phyloP scores from a whole-genome alignment of 2,113 vertebrate genomes.

The western clawed frog (Xenopus tropicalis) region DNA sequence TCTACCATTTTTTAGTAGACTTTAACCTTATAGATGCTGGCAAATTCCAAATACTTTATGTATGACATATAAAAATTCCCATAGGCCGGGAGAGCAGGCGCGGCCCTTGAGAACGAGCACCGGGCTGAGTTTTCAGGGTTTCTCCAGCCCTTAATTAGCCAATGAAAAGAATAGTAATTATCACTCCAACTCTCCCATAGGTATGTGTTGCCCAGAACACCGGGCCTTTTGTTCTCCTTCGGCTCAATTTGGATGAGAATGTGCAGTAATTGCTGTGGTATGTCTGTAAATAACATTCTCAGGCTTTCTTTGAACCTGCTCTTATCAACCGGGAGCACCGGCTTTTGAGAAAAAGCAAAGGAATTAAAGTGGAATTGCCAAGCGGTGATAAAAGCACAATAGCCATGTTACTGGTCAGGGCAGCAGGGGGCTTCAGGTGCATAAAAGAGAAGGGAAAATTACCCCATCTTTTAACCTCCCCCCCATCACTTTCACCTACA shows the following conservation, averaged over 20 bases:
- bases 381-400: background rate
- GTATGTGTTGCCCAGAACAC: slow-evolving; percentile 6
- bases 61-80: too few species aligned
- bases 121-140: background rate
- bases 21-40: too few species aligned
- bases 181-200: background rate
- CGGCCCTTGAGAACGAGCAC: background rate
- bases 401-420: background rate
- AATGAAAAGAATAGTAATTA: slow-evolving; percentile 1
- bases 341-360: background rate
- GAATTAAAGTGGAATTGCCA: background rate
- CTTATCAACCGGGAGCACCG: background rate
- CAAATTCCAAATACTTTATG: too few species aligned
- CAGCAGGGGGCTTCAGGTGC: background rate
- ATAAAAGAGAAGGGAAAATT: background rate
- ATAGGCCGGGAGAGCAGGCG: too few species aligned
- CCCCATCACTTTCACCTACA: background rate
- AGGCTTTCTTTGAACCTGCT: background rate
- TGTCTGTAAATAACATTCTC: background rate
- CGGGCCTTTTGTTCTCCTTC: background rate
- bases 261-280: background rate
- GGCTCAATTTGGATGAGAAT: background rate
- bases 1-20: too few species aligned
- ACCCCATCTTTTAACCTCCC: background rate
- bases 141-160: background rate